A percentile compares a stretch with the other conserved stretches of the same genome.
Conservation (phyloP, 2,797 vertebrate species). For the Phaenicophaeus curvirostris region DNA sequence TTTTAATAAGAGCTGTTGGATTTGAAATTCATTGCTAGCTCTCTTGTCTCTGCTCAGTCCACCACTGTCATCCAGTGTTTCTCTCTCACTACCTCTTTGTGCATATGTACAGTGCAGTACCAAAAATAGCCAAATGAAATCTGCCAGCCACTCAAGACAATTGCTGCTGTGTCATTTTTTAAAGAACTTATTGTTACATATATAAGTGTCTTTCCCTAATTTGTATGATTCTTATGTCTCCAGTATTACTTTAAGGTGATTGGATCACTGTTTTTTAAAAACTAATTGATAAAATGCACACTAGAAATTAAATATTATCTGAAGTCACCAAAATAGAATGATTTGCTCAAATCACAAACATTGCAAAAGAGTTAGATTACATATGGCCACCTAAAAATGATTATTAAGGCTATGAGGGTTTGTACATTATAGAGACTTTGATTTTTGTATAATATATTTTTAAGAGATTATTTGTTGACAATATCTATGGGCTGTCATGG, state of each 20-base stretch:
- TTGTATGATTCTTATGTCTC: background rate
- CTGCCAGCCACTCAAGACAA: background rate
- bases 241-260: background rate
- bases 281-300: background rate
- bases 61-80: accelerated
- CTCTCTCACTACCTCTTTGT: background rate
- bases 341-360: background rate
- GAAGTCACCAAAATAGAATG: background rate
- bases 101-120: accelerated
- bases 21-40: background rate
- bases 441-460: background rate
- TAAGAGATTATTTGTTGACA: background rate
- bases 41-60: background rate
- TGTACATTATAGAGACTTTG: background rate
- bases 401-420: background rate
- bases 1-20: background rate
- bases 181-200: background rate
- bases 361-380: background rate
- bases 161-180: accelerated
- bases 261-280: background rate
- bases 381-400: background rate
- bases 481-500: background rate
- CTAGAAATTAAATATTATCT: background rate
- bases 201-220: background rate
- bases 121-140: background rate